Base-by-base conservation (phyloP, 2,888 invertebrate genomes). In the Hemithea aestivaria region DNA sequence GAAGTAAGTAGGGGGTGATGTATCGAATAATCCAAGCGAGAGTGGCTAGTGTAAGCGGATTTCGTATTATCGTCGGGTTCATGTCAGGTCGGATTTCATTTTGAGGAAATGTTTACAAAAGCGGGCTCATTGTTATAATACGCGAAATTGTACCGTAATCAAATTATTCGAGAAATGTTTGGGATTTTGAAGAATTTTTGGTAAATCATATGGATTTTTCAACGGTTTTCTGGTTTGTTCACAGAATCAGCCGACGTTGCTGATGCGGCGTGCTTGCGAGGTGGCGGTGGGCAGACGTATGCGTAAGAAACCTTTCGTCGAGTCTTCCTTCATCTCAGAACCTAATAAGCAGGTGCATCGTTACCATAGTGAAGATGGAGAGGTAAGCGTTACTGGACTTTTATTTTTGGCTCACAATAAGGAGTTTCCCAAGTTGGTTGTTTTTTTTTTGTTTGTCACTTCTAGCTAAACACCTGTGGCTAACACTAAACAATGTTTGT, bases 211-310 rank as follows among this genome's bases (percentile, higher is more conserved):
- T 16, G 16, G 16, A 5, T 16, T 16, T 16, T 16, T n/a, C n/a
- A n/a, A n/a, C n/a, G n/a, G n/a, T n/a, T n/a, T n/a, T n/a, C n/a
- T n/a, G n/a, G n/a, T n/a, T n/a, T n/a, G n/a, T n/a, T n/a, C n/a
- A n/a, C 63, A 79, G 48, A 81, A 80, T 42, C 84, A 84, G 49
- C 79, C 80, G 1, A 78, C 82, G 27, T 36, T 64, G 51, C 54
- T 81, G 46, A 82, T 74, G 75, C 69, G 67, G 29, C 79, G 82
- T 1, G 84, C 82, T 6, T 83, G 83, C 46, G 82, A 84, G 48
- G 73, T 80, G 20, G 83, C 82, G 7, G 65, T 70, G 9, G 81
- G 78, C 9, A 35, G 47, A 6, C 68, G 75, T n/a, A 59, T 59
- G 22, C 70, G 70, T 6, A 61, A 61, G 10, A 73, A 72, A 36